Conservation (phyloP, 2,797 vertebrate species). For the Nothura maculosa region DNA sequence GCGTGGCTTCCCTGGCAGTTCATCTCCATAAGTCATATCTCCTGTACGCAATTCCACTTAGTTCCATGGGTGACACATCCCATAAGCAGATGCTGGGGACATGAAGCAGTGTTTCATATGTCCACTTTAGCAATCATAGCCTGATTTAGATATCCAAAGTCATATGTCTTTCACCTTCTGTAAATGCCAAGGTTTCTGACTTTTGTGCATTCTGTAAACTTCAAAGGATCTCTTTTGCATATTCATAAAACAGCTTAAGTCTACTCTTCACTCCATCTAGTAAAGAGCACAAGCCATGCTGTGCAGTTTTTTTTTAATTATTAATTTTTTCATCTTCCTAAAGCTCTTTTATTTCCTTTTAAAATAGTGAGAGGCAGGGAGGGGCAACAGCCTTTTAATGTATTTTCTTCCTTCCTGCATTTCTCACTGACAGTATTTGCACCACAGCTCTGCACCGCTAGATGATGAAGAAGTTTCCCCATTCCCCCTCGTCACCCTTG, state of each 20-base stretch:
- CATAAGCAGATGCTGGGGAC: background rate
- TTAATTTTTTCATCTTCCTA: background rate
- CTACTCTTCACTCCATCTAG: background rate
- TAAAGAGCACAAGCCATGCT: background rate
- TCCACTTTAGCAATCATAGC: background rate
- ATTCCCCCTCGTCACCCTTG: background rate
- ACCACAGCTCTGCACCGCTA: background rate
- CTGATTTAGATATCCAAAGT: background rate
- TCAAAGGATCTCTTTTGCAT: background rate
- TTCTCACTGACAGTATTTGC: slow-evolving; percentile 21
- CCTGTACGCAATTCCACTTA: slow-evolving; percentile 19
- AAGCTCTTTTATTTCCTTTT: background rate
- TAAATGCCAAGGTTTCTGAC: background rate
- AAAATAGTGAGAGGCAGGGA: background rate
- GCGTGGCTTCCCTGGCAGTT: slow-evolving; percentile 12
- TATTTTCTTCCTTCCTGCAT: background rate
- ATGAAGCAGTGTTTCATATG: background rate
- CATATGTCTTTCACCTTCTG: background rate
- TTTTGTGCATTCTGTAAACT: background rate
- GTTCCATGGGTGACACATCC: background rate
- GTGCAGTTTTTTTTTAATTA: background rate
- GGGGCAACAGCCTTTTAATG: background rate
- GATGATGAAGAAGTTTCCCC: background rate
- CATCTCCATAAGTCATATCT: background rate
- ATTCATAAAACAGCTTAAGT: background rate